Evolutionary conservation across 2,797 vertebrate species (phyloP).

Genomic region (Rhincodon typus): DNA sequence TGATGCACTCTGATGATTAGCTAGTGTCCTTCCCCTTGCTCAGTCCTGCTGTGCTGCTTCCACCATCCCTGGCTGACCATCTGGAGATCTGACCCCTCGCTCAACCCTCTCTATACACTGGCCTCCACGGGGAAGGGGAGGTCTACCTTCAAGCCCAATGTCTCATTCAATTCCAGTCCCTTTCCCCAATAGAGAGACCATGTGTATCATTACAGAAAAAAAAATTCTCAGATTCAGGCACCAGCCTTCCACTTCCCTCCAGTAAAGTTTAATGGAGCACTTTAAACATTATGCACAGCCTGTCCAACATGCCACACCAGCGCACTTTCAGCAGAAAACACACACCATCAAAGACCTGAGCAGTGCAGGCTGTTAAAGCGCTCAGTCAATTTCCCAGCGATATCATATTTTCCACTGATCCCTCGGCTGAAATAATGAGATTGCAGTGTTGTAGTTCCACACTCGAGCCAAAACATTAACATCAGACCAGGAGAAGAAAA

Average conservation of each 20-base stretch:
- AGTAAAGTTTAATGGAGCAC: neutral
- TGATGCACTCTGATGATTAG: neutral
- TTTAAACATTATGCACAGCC: neutral
- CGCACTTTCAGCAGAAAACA: neutral
- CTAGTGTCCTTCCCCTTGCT: neutral
- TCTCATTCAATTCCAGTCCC: neutral
- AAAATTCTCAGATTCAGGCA: neutral
- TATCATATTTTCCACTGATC: neutral
- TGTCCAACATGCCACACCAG: neutral
- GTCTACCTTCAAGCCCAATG: neutral
- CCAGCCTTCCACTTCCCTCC: neutral
- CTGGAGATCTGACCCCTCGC: neutral
- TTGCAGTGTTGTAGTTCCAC: neutral
- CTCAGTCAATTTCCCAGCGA: neutral
- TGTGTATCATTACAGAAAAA: neutral
- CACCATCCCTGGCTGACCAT: neutral
- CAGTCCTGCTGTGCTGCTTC: neutral
- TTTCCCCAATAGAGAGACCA: neutral
- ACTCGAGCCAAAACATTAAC: neutral
- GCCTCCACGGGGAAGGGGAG: neutral
- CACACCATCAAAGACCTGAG: neutral
- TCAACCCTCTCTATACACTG: neutral
- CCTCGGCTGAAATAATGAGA: neutral
- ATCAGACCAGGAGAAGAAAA: neutral
- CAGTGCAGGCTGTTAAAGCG: neutral